Percentiles rank a stretch among this genome's conserved stretches.
These are phyloP conservation scores for Alethe diademata DNA, from an alignment of 2,113 vertebrate genomes.

Conservation along the genomic window DNA sequence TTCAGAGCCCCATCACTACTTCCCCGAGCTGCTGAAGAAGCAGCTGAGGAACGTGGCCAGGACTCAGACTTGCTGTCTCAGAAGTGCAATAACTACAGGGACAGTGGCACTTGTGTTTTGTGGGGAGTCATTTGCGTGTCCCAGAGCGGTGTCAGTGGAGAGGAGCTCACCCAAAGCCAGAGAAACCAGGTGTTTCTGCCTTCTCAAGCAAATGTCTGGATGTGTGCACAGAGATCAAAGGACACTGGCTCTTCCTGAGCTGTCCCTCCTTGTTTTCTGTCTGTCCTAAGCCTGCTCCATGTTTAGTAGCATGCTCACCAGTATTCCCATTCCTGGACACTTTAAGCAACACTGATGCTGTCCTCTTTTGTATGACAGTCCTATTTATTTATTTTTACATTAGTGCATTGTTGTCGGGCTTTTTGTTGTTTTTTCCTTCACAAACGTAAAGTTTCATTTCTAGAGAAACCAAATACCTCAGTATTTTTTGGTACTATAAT, in stretches of 20 bases:
- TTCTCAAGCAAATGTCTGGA: constrained; percentile 51
- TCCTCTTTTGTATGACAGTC: constrained; percentile 48
- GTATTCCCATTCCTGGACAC: constrained; percentile 75
- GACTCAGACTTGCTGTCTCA: constrained; percentile 36
- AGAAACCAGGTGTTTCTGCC: constrained; percentile 2
- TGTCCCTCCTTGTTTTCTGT: constrained; percentile 44
- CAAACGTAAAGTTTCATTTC: constrained; percentile 72
- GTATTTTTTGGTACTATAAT: constrained; percentile 79
- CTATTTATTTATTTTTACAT: constrained; percentile 82
- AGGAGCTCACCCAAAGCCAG: background rate
- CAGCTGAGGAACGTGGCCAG: background rate
- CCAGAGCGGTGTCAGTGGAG: background rate
- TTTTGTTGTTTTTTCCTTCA: constrained; percentile 46
- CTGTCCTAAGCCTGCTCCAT: constrained; percentile 65
- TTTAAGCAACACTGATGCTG: constrained; percentile 46
- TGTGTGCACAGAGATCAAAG: constrained; percentile 58
- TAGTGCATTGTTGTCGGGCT: constrained; percentile 25
- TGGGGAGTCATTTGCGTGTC: background rate
- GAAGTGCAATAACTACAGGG: constrained; percentile 70
- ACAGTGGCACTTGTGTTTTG: background rate
- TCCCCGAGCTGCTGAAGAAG: constrained; percentile 91
- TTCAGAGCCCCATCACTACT: constrained; percentile 96
- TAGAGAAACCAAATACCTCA: constrained; percentile 82
- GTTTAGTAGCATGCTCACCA: constrained; percentile 73
- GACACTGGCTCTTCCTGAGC: constrained; percentile 55